Evolutionary conservation across 2,888 invertebrate species (phyloP).

Genomic region (Drosophila neonasuta): DNA sequence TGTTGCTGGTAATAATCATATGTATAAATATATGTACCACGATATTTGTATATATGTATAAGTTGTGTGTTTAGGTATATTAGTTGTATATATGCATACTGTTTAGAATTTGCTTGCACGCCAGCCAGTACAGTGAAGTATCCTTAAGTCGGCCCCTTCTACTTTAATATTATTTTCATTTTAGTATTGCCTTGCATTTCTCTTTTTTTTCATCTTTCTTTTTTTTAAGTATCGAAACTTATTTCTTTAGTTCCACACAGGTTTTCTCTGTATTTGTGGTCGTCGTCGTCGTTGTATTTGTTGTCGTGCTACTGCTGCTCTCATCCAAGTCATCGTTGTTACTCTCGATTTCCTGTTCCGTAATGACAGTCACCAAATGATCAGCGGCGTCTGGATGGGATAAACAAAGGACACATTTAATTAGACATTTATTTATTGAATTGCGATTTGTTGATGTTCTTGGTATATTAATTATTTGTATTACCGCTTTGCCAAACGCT

Average conservation of each 20-base stretch:
- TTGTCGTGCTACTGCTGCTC: slow-evolving; percentile 58
- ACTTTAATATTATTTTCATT: slow-evolving; percentile 17
- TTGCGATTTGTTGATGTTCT: background rate
- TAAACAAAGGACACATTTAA: background rate
- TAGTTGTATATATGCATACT: slow-evolving; percentile 54
- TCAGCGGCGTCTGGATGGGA: slow-evolving; percentile 87
- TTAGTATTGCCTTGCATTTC: slow-evolving; percentile 49
- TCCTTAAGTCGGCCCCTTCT: slow-evolving; percentile 19
- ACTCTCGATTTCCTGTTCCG: slow-evolving; percentile 86
- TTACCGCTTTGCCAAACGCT: slow-evolving; percentile 57
- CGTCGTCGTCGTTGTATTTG: slow-evolving; percentile 66
- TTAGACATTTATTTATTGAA: background rate
- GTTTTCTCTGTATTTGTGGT: slow-evolving; percentile 66
- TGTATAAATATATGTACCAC: slow-evolving; percentile 60
- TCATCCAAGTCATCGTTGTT: slow-evolving; percentile 64
- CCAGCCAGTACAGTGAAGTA: slow-evolving; percentile 32
- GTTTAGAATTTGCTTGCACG: slow-evolving; percentile 52
- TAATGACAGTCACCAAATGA: slow-evolving; percentile 94
- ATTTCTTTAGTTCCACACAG: slow-evolving; percentile 62
- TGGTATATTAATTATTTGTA: slow-evolving; percentile 39
- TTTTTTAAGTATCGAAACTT: slow-evolving; percentile 33
- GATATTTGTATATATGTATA: slow-evolving; percentile 51
- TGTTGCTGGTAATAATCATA: slow-evolving; percentile 38
- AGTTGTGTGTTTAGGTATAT: slow-evolving; percentile 53
- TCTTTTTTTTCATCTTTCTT: background rate